phyloP scores from a whole-genome alignment of 30 jellyfish, hydroid and myxozoan species.

The Hydra vulgaris region DNA sequence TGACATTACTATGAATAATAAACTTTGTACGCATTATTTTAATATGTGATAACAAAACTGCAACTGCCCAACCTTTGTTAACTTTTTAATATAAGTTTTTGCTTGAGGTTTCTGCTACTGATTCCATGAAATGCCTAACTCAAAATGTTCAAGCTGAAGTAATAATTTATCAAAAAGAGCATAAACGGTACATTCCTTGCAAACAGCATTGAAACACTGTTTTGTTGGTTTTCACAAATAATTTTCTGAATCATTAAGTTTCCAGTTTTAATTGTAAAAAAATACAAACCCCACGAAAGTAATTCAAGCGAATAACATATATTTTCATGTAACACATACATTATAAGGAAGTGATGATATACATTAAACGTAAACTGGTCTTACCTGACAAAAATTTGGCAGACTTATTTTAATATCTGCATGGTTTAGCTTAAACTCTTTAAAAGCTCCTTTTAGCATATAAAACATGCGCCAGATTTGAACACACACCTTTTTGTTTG shows the following conservation, averaged over 20 bases:
- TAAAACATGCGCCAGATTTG: not conserved
- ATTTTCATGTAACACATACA: not conserved
- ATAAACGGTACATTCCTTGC: not conserved
- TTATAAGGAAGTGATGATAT: not conserved
- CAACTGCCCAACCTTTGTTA: not conserved
- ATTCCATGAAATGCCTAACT: not conserved
- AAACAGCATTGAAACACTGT: not conserved
- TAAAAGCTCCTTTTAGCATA: not conserved
- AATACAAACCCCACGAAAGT: not conserved
- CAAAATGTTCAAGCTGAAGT: not conserved
- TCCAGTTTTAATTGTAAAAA: not conserved
- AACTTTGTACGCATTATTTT: not conserved
- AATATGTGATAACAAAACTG: not conserved
- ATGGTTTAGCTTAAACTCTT: not conserved
- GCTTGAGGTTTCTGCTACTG: not conserved
- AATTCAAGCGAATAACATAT: not conserved
- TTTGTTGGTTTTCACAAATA: not conserved
- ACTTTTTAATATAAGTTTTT: not conserved
- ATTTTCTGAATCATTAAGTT: not conserved
- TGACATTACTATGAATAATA: not conserved
- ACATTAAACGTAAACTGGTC: not conserved
- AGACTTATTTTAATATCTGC: not conserved
- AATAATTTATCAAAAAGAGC: not conserved
- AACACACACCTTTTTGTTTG: not conserved
- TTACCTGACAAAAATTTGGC: not conserved